phyloP scores from a whole-genome alignment of 2,113 vertebrate species.

The Dascyllus trimaculatus region DNA sequence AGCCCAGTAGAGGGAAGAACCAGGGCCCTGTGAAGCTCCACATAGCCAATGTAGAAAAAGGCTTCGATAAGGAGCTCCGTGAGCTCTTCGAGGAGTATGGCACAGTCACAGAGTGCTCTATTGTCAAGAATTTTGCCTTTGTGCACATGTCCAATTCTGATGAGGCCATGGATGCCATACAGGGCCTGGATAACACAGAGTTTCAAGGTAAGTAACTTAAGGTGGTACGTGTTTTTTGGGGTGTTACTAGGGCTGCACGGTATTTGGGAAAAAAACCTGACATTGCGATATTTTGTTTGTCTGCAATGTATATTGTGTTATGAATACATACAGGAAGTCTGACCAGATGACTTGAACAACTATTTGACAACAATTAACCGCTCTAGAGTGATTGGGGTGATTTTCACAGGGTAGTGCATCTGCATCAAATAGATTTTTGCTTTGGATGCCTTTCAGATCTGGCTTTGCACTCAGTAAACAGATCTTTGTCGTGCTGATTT shows the following conservation, averaged over 20 bases:
- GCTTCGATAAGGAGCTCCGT: constrained; percentile 82
- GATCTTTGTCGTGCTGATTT: too few relatives aligned
- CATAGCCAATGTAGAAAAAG: constrained; percentile 85
- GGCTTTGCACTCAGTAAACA: too few relatives aligned
- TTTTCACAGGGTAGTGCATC: too few relatives aligned
- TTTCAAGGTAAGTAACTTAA: constrained; percentile 81
- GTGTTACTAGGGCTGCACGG: too few relatives aligned
- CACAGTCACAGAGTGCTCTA: constrained; percentile 83
- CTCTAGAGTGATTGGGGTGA: too few relatives aligned
- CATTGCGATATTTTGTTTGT: too few relatives aligned
- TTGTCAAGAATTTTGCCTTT: constrained; percentile 88
- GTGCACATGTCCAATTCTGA: constrained; percentile 87
- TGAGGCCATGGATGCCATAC: constrained; percentile 86
- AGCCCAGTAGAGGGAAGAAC: constrained; percentile 84
- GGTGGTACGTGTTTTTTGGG: not conserved
- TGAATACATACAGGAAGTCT: too few relatives aligned
- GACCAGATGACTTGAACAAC: too few relatives aligned
- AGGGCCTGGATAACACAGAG: constrained; percentile 84
- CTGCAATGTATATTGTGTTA: not conserved
- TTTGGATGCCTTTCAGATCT: too few relatives aligned
- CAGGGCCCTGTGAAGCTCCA: constrained; percentile 86
- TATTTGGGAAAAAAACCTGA: too few relatives aligned
- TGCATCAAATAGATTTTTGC: too few relatives aligned
- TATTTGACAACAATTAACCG: too few relatives aligned
- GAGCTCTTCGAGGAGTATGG: constrained; percentile 87